Percentiles rank a stretch among this genome's conserved stretches.
phyloP scores from a whole-genome alignment of 2,113 vertebrate species.

The Carettochelys insculpta region DNA sequence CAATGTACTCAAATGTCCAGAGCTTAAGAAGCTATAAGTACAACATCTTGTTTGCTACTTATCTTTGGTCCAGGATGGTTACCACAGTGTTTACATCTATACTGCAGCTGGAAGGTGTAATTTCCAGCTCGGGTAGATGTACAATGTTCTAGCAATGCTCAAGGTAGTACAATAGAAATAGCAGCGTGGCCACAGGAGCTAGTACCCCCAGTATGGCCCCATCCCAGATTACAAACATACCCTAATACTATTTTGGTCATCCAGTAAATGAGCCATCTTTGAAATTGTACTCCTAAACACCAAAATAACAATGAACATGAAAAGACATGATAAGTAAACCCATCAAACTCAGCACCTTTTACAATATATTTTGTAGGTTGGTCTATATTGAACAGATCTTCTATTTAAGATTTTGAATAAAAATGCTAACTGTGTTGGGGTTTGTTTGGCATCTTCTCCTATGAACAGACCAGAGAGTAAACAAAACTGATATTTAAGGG shows the following conservation, averaged over 20 bases:
- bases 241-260: conserved; percentile 9
- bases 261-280: background rate
- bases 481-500: background rate
- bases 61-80: background rate
- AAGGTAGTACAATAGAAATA: background rate
- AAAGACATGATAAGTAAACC: conserved; percentile 37
- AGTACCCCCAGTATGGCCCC: background rate
- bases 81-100: background rate
- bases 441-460: conserved; percentile 12
- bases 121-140: background rate
- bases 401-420: conserved; percentile 53
- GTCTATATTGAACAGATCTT: conserved; percentile 46
- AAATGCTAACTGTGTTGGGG: conserved; percentile 19
- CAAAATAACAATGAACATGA: conserved; percentile 23
- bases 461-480: conserved; percentile 29
- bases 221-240: background rate
- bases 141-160: background rate
- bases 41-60: conserved; percentile 6
- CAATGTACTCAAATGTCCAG: background rate
- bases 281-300: conserved; percentile 37
- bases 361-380: conserved; percentile 43
- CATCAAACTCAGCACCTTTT: conserved; percentile 17
- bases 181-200: background rate
- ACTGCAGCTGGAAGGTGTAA: background rate
- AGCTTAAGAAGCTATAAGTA: background rate